Conservation (phyloP, 2,113 vertebrate species). For the Macheiramphus alcinus region DNA sequence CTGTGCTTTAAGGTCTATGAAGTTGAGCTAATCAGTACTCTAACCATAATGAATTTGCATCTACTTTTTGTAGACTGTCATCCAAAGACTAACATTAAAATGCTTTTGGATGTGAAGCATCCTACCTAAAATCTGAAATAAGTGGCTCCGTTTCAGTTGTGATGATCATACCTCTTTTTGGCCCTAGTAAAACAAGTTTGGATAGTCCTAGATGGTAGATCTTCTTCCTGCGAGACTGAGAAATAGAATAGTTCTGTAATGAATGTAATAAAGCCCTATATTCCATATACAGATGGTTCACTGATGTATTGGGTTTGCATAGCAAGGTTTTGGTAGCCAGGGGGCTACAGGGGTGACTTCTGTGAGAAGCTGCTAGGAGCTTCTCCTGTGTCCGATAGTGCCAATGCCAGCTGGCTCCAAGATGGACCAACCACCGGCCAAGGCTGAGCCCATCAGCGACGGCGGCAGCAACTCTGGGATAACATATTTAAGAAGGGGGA, state of each 20-base stretch:
- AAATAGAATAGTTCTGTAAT: background rate
- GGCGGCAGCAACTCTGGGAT: too few species aligned
- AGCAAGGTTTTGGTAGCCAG: too few species aligned
- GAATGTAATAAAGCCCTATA: background rate
- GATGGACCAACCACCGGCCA: too few species aligned
- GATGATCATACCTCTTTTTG: background rate
- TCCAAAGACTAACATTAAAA: background rate
- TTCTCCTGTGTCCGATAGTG: too few species aligned
- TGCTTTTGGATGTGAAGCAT: background rate
- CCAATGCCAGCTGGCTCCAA: too few species aligned
- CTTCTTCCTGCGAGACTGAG: background rate
- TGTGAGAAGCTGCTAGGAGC: too few species aligned
- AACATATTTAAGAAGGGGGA: too few species aligned
- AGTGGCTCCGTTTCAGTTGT: background rate
- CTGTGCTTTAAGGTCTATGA: background rate
- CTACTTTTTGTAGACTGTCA: background rate
- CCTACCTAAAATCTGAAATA: background rate
- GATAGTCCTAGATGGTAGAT: background rate
- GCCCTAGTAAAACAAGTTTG: background rate
- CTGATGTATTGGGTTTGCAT: background rate
- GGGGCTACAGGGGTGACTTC: too few species aligned
- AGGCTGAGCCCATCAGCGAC: too few species aligned
- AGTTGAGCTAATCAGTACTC: background rate
- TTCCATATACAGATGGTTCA: background rate
- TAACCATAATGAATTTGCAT: background rate